Evolutionary conservation across 2,113 vertebrate genomes (phyloP), one percentile per base, ranked within the genome.

Genomic region (Erythrocercus mccallii): DNA sequence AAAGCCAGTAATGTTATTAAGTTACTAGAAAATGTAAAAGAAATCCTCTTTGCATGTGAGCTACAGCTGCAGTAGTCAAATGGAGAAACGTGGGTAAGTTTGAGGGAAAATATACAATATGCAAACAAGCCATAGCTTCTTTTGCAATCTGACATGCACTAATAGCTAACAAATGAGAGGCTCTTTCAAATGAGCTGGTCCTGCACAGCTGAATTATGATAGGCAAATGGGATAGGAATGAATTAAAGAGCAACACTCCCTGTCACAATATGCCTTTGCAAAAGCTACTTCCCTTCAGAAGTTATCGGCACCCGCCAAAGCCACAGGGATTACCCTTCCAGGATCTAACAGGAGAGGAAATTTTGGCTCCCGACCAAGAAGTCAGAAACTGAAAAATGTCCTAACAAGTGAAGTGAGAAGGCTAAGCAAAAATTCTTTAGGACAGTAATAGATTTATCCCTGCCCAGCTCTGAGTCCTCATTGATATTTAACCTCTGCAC

Each of bases 81-180:
- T 48, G 48, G 44, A 80, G 78, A 86, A 89, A 88, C 20, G 40
- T 28, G 54, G 17, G 44, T 72, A 80, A 79, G 4, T 90, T 12
- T 81, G 65, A 81, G 35, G 77, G 73, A 77, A 90, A 85, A 93
- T 42, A 66, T 10, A 65, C 18, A 71, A 51, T 74, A 92, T 51
- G 62, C 85, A 94, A 94, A 94, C 22, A 92, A 92, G 56, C 51
- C 68, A 60, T 6, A 70, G 82, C 90, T 64, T 21, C 79, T 83
- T 86, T 81, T 81, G 71, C 0, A 0, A 96, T 71, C 72, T 93
- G 92, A 93, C 90, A 88, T 71, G 80, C 82, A 88, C 81, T 93
- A 92, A 96, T 80, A 90, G 62, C 81, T 92, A 86, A 94, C 82
- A 95, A 96, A 91, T 2, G 44, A 93, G 92, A 95, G n/a, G 58